These are phyloP conservation scores for Papilio dardanus DNA, from an alignment of 1,140 invertebrate genomes.

Conservation along the genomic window DNA sequence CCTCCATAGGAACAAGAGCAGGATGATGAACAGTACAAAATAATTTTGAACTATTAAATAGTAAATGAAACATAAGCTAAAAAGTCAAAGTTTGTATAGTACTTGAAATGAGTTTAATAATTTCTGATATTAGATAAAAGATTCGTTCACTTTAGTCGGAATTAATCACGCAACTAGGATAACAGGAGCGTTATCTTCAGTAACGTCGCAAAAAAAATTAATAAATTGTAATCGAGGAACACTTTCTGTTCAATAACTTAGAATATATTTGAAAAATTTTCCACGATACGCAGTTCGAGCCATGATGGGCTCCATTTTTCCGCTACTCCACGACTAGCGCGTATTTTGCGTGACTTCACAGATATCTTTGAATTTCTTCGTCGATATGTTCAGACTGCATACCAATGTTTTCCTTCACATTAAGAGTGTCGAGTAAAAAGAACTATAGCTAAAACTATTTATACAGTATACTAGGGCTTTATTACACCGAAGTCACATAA, in stretches of 20 bases:
- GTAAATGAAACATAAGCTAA: too few species aligned
- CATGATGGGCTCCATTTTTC: too few species aligned
- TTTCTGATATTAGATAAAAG: constrained; percentile 5
- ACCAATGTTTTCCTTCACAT: too few species aligned
- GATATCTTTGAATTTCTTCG: too few species aligned
- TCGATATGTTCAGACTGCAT: too few species aligned
- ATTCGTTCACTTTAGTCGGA: constrained; percentile 6
- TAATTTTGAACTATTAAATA: background rate
- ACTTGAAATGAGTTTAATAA: background rate
- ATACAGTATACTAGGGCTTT: too few species aligned
- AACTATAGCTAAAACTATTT: too few species aligned
- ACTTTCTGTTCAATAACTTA: background rate
- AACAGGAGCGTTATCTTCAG: constrained; percentile 9
- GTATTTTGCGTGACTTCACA: too few species aligned
- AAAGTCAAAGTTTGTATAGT: background rate
- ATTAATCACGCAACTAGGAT: constrained; percentile 18
- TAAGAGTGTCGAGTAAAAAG: too few species aligned
- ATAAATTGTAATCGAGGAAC: constrained; percentile 1
- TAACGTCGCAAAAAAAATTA: constrained; percentile 33
- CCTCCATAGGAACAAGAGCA: too few species aligned
- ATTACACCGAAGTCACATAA: too few species aligned
- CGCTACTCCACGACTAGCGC: too few species aligned
- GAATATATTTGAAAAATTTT: background rate
- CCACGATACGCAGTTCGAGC: background rate
- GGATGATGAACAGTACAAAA: background rate